Percentiles rank a stretch among this genome's conserved stretches.
Evolutionary conservation across 2,113 vertebrate species (phyloP).

Genomic region (Grammomys surdaster): DNA sequence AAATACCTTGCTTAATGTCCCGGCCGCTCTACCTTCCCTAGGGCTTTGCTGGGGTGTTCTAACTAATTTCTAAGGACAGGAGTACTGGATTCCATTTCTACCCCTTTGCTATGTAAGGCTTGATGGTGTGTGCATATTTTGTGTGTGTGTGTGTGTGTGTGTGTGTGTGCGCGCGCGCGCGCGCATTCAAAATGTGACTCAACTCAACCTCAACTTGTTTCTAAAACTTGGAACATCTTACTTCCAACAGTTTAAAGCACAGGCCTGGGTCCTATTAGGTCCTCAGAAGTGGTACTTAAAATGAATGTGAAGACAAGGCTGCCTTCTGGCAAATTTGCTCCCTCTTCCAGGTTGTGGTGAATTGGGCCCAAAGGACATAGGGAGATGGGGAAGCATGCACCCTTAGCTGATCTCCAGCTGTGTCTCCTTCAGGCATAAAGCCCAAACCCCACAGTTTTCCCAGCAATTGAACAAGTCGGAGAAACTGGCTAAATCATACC

Average conservation of each 20-base stretch:
- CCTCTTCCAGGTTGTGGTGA: slow-evolving; percentile 51
- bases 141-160: background rate
- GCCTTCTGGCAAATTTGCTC: slow-evolving; percentile 52
- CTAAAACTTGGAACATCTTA: slow-evolving; percentile 19
- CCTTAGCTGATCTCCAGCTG: slow-evolving; percentile 14
- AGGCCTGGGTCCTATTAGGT: slow-evolving; percentile 55
- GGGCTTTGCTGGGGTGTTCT: slow-evolving; percentile 60
- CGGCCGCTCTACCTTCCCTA: slow-evolving; percentile 54
- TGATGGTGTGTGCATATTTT: background rate
- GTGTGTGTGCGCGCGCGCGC: background rate
- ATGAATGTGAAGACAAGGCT: slow-evolving; percentile 62
- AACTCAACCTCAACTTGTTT: slow-evolving; percentile 34
- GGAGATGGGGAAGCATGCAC: background rate
- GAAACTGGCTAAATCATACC: slow-evolving; percentile 55
- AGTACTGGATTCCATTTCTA: slow-evolving; percentile 50
- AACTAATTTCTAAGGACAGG: slow-evolving; percentile 54
- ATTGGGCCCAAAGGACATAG: slow-evolving; percentile 43
- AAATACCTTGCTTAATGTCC: slow-evolving; percentile 78
- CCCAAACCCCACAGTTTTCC: slow-evolving; percentile 38
- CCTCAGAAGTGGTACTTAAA: slow-evolving; percentile 38
- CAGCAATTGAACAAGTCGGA: slow-evolving; percentile 55
- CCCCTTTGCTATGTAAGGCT: background rate
- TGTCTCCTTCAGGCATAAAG: slow-evolving; percentile 36
- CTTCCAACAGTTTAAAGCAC: slow-evolving; percentile 39
- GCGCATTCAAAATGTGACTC: background rate